These are phyloP conservation scores for Vanessa tameamea DNA, from an alignment of 1,140 invertebrate genomes.

Conservation along the genomic window DNA sequence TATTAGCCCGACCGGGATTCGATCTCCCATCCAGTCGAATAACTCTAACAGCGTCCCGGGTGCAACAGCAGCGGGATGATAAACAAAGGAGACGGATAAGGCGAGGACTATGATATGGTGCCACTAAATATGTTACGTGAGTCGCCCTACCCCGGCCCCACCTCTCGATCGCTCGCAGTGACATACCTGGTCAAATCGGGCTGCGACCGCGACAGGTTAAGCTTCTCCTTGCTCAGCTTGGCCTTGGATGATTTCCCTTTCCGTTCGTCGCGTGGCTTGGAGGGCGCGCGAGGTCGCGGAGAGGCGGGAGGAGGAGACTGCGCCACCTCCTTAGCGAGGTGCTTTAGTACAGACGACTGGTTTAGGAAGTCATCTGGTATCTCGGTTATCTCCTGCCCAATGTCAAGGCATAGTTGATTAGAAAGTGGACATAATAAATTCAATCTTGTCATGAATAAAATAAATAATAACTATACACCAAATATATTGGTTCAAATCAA, in stretches of 20 bases:
- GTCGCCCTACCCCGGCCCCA: too few relatives aligned
- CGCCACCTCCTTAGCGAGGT: constrained; percentile 90
- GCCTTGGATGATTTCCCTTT: constrained; percentile 70
- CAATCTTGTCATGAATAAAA: background rate
- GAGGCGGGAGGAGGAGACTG: constrained; percentile 75
- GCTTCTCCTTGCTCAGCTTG: constrained; percentile 81
- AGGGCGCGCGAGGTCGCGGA: constrained; percentile 46
- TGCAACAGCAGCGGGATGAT: too few relatives aligned
- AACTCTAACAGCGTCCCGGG: too few relatives aligned
- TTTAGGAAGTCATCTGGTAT: constrained; percentile 92
- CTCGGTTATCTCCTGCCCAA: constrained; percentile 87
- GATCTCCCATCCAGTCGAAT: too few relatives aligned
- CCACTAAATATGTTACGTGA: too few relatives aligned
- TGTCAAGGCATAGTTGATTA: too few relatives aligned
- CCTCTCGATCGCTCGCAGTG: background rate
- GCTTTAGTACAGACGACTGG: constrained; percentile 92
- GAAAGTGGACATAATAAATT: too few relatives aligned
- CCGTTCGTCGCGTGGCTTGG: constrained; percentile 52
- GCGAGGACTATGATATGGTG: too few relatives aligned
- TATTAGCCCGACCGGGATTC: too few relatives aligned
- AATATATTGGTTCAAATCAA: background rate
- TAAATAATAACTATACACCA: background rate
- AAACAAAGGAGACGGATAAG: too few relatives aligned
- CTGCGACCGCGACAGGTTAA: constrained; percentile 87
- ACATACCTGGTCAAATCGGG: constrained; percentile 78